Evolutionary conservation across 2,888 invertebrate species (phyloP).

Genomic region (Apotomis turbidana): DNA sequence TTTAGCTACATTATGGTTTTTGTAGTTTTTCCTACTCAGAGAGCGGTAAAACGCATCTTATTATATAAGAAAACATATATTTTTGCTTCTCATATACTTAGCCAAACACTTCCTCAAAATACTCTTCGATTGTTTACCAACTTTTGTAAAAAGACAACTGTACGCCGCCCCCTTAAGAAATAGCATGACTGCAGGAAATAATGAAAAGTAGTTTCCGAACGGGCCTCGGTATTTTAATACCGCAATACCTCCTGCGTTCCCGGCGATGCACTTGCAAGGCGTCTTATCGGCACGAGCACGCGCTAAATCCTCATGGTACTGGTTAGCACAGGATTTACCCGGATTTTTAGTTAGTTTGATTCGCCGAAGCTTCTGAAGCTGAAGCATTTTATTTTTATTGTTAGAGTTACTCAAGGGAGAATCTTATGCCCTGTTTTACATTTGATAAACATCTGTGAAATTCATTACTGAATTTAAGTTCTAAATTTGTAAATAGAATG

Average conservation of each 20-base stretch:
- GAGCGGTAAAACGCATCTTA: no score
- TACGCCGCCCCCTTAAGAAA: no score
- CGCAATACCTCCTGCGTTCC: not conserved
- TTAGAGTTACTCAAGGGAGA: no score
- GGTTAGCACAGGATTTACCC: not conserved
- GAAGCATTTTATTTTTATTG: not conserved
- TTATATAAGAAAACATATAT: no score
- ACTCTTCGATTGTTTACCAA: no score
- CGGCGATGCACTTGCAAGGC: conserved; percentile 19
- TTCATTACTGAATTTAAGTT: not conserved
- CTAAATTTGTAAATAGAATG: conserved; percentile 9
- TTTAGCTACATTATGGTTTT: no score
- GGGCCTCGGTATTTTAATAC: conserved; percentile 9
- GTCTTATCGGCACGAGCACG: conserved; percentile 28
- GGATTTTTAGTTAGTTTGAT: conserved; percentile 9
- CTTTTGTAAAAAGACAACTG: no score
- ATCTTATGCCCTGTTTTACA: not conserved
- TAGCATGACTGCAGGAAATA: not conserved
- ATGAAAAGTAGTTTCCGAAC: not conserved
- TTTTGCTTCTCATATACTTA: no score
- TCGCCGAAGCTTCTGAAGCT: no score
- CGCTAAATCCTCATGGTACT: conserved; percentile 12
- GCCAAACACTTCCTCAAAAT: no score
- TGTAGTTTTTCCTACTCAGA: no score
- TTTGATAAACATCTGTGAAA: not conserved